phyloP scores from a whole-genome alignment of 1,140 invertebrate species.

The Magallana angulata region DNA sequence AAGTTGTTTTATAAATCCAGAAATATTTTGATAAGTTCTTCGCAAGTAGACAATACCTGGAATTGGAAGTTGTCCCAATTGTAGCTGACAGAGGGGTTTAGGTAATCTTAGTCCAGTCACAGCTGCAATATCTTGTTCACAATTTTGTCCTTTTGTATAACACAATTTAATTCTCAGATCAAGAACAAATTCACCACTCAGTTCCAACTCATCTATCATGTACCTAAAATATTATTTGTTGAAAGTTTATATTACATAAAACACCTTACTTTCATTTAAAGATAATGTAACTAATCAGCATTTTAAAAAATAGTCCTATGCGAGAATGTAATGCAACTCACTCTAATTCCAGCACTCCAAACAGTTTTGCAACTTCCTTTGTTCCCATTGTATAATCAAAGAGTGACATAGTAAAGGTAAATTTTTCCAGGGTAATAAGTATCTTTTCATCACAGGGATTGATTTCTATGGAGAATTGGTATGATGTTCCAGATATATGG shows the following conservation, averaged over 20 bases:
- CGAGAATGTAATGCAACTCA: neutral
- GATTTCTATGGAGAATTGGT: slow-evolving; percentile 43
- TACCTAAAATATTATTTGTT: neutral
- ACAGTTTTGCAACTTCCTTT: slow-evolving; percentile 36
- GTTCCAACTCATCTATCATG: neutral
- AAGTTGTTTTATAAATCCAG: no score
- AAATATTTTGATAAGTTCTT: no score
- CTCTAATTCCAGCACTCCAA: slow-evolving; percentile 30
- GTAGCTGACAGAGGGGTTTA: slow-evolving; percentile 3
- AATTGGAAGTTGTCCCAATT: neutral
- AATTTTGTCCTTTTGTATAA: neutral
- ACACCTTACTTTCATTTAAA: neutral
- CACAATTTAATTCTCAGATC: neutral
- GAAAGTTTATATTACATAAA: no score
- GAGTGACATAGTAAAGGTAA: slow-evolving; percentile 46
- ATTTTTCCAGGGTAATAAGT: slow-evolving; percentile 51
- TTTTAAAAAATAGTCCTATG: neutral
- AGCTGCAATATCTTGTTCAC: neutral
- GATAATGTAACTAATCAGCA: no score
- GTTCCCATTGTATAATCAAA: slow-evolving; percentile 55
- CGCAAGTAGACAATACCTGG: neutral
- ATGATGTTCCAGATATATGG: neutral
- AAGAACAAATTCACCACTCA: neutral
- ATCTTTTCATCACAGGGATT: slow-evolving; percentile 51
- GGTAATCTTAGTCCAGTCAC: neutral